Evolutionary conservation across 1,140 invertebrate species (phyloP).

Genomic region (Heliconius congener): DNA sequence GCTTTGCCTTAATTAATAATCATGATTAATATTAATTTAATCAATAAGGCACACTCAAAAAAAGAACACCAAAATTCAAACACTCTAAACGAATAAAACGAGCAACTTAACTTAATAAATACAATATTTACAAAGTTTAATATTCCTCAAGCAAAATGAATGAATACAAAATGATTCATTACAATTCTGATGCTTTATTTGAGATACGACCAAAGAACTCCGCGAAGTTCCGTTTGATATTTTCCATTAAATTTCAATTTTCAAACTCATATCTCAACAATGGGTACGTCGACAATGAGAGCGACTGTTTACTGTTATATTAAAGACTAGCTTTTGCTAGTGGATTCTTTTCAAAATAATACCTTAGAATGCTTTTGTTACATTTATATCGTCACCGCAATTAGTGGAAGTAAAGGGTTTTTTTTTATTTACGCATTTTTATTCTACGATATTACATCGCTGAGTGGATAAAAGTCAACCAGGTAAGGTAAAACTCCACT

Average conservation of each 20-base stretch:
- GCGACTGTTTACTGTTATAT: slow-evolving; percentile 39
- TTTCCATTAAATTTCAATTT: slow-evolving; percentile 78
- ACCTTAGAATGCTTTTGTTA: slow-evolving; percentile 41
- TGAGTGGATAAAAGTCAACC: too few relatives aligned
- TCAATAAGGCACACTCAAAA: too few relatives aligned
- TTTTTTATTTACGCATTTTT: neutral
- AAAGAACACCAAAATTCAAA: too few relatives aligned
- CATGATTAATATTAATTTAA: too few relatives aligned
- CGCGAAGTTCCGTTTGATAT: slow-evolving; percentile 62
- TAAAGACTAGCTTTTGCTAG: slow-evolving; percentile 7
- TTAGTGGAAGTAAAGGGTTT: neutral
- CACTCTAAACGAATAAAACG: neutral
- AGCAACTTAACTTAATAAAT: slow-evolving; percentile 20
- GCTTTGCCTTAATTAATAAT: too few relatives aligned
- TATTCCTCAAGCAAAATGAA: slow-evolving; percentile 48
- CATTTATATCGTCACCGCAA: slow-evolving; percentile 5
- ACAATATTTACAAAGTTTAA: slow-evolving; percentile 49
- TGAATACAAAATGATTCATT: slow-evolving; percentile 52
- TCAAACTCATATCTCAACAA: slow-evolving; percentile 70
- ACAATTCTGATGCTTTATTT: slow-evolving; percentile 61
- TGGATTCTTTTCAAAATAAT: slow-evolving; percentile 20
- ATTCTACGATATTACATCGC: too few relatives aligned
- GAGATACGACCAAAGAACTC: slow-evolving; percentile 55
- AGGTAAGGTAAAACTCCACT: too few relatives aligned
- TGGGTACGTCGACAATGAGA: slow-evolving; percentile 52